These are phyloP conservation scores for Tetrao urogallus DNA, from an alignment of 2,113 vertebrate species.

Conservation along the genomic window DNA sequence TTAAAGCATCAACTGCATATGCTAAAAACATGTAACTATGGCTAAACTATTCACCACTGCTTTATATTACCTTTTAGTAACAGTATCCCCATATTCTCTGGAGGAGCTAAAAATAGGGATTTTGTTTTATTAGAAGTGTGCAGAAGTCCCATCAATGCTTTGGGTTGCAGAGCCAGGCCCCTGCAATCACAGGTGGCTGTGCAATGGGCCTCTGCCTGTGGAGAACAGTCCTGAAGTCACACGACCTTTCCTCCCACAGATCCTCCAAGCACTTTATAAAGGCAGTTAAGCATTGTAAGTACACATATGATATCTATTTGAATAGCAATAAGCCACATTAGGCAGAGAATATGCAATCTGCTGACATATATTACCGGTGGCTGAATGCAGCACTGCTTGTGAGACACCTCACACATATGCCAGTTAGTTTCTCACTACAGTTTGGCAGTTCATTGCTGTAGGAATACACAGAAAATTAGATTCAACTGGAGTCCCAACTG, in stretches of 20 bases:
- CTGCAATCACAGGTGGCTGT: neutral
- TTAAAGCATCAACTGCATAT: neutral
- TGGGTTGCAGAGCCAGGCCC: neutral
- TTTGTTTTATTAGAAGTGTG: neutral
- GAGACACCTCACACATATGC: neutral
- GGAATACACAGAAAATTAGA: neutral
- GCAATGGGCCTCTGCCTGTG: neutral
- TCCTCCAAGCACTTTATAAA: conserved; percentile 16
- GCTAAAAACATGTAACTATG: neutral
- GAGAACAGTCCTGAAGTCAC: neutral
- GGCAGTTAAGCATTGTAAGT: neutral
- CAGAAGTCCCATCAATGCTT: neutral
- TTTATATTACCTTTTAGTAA: neutral
- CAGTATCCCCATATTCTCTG: neutral
- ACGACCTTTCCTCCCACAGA: neutral
- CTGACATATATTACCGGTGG: neutral
- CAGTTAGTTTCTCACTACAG: neutral
- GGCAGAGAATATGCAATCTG: neutral
- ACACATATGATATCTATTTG: neutral
- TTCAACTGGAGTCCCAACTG: neutral
- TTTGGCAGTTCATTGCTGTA: neutral
- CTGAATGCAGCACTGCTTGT: neutral
- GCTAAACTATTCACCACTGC: neutral
- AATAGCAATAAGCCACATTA: neutral
- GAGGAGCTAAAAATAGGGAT: neutral